Conservation (phyloP, 2,113 vertebrate genomes). For the Cryptomyrus ogoouensis region DNA sequence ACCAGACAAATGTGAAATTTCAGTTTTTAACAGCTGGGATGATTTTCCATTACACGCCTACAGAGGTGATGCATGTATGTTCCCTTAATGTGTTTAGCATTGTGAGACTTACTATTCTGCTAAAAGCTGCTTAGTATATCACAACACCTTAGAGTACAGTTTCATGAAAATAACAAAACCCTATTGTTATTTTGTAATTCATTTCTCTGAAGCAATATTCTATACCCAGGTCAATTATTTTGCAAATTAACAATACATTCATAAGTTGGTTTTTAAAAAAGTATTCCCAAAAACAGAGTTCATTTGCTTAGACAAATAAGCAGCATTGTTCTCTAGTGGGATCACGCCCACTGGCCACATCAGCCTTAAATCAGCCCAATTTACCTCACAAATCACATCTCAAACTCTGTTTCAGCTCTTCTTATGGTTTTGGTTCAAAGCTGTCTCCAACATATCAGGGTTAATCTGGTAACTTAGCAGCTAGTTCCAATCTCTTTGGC, state of each 20-base stretch:
- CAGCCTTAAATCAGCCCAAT: not conserved
- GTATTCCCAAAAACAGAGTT: not conserved
- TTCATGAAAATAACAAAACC: slow-evolving; percentile 20
- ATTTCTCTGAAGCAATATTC: slow-evolving; percentile 29
- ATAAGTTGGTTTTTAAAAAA: slow-evolving; percentile 1
- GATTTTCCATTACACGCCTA: not conserved
- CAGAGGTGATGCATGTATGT: not conserved
- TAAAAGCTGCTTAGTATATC: slow-evolving; percentile 22
- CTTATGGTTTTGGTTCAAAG: not conserved
- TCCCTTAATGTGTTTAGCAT: not conserved
- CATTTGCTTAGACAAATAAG: not conserved
- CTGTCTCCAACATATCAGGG: not conserved
- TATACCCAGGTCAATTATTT: slow-evolving; percentile 20
- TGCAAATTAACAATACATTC: not conserved
- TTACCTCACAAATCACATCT: not conserved
- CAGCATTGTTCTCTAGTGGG: not conserved
- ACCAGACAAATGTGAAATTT: not conserved
- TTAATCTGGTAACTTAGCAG: not conserved
- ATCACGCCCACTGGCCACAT: not conserved
- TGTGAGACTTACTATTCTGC: slow-evolving; percentile 1
- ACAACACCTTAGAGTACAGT: not conserved
- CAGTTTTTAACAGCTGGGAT: slow-evolving; percentile 4
- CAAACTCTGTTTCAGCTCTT: not conserved
- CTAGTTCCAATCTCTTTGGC: slow-evolving; percentile 11
- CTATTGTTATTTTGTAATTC: not conserved